phyloP scores from a whole-genome alignment of 2,888 invertebrate genomes.

The Subacronicta megacephala region DNA sequence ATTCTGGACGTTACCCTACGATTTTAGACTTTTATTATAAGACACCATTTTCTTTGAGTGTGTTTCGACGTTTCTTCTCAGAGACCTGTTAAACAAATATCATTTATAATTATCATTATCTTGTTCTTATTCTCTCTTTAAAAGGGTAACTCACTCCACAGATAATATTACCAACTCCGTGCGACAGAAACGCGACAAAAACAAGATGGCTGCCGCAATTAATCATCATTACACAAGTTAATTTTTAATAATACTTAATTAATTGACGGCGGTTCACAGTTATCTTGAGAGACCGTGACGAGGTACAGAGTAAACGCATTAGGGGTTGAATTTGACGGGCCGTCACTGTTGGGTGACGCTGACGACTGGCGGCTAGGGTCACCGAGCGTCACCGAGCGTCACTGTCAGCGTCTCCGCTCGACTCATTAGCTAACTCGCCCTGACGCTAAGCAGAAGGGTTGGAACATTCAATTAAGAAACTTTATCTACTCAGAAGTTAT shows the following conservation, averaged over 20 bases:
- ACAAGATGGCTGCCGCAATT: slow-evolving; percentile 38
- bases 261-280: slow-evolving; percentile 16
- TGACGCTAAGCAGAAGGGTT: slow-evolving; percentile 49
- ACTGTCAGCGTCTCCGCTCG: slow-evolving; percentile 2
- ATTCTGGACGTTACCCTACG: too few species aligned
- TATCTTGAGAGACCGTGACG: slow-evolving; percentile 6
- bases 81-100: too few species aligned
- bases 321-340: slow-evolving; percentile 24
- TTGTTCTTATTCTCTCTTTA: too few species aligned
- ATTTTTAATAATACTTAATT: slow-evolving; percentile 41
- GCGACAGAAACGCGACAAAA: not conserved
- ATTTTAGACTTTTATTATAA: too few species aligned
- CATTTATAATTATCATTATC: too few species aligned
- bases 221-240: slow-evolving; percentile 48
- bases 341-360: slow-evolving; percentile 13
- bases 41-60: too few species aligned
- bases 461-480: slow-evolving; percentile 51
- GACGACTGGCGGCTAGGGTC: slow-evolving; percentile 7
- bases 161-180: slow-evolving; percentile 23
- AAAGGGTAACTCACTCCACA: not conserved
- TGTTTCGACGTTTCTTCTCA: too few species aligned
- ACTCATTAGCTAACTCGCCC: slow-evolving; percentile 42
- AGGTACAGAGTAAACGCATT: slow-evolving; percentile 34
- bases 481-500: slow-evolving; percentile 33
- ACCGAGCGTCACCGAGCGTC: slow-evolving; percentile 4